Base-by-base conservation (phyloP, 2,113 vertebrate species). In the Gavia stellata region DNA sequence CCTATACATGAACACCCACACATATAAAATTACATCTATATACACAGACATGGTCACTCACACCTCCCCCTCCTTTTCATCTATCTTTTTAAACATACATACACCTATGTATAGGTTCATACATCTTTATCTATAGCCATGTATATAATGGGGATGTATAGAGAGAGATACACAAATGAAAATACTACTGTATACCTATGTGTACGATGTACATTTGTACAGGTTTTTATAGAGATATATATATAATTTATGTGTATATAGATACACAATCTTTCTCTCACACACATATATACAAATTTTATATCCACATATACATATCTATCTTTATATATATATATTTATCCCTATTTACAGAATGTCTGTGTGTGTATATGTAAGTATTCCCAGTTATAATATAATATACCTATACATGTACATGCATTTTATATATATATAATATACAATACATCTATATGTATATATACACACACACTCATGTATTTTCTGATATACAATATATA, bases 361-460 rank as follows among this genome's bases (percentile, higher is more conserved):
- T 38, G 4, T 42, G 26, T 53, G 14, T 31, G 24, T 33, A 2
- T 13, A 31, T 7, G 15, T 24, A 10, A 1, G 1, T 21, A 42
- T 42, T 11, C 29, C 14, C 42, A 63, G 49, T 63, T 52, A 61
- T 29, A 81, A 38, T 53, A 17, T 17, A 31, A 36, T 14, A 6
- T 7, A 61, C 19, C 34, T 65, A 50, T 25, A 25, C 13, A 40
- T n/a, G 33, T 12, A 62, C 29, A 77, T 10, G 23, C 12, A 62
- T 56, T 56, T 71, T 16, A 14, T 20, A 42, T 34, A 14, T 23
- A 63, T 10, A 17, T 10, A 15, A 7, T 29, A 59, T 4, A 49
- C 15, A 40, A 38, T 62, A 62, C 24, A 66, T 34, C n/a, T n/a
- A 47, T 53, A 2, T 61, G 7, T 45, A 9, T 62, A 50, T 19